Percentiles rank a stretch among this genome's conserved stretches.
phyloP scores from a whole-genome alignment of 2,113 vertebrate species.

The Pleuronectes platessa region DNA sequence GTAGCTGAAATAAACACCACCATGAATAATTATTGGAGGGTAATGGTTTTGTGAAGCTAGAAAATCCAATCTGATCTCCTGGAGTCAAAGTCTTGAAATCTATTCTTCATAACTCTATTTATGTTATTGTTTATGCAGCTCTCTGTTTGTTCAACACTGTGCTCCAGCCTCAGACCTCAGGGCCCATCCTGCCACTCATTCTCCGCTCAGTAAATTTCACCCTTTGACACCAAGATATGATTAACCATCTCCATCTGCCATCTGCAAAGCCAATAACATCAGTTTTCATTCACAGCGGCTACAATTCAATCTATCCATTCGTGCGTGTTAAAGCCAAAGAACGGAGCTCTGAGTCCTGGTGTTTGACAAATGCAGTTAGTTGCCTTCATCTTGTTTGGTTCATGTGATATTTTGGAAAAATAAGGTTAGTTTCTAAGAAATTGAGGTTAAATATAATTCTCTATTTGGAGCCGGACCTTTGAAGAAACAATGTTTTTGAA shows the following conservation, averaged over 20 bases:
- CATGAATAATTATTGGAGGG: not conserved
- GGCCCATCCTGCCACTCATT: not conserved
- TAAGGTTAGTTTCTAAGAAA: not conserved
- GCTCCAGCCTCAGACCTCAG: not conserved
- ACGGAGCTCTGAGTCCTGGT: not conserved
- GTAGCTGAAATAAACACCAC: constrained; percentile 6
- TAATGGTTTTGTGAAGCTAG: not conserved
- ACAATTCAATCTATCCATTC: constrained; percentile 13
- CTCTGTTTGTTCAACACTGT: not conserved
- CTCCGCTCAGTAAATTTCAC: not conserved
- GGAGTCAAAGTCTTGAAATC: no score
- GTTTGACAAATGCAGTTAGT: constrained; percentile 16
- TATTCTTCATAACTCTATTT: no score
- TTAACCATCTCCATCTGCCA: not conserved
- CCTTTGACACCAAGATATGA: not conserved
- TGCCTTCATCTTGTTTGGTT: not conserved
- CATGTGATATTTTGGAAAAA: constrained; percentile 14
- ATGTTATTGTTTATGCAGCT: not conserved
- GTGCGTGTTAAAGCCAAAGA: constrained; percentile 13
- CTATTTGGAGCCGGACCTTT: not conserved
- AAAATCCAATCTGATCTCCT: not conserved
- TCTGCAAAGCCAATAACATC: not conserved
- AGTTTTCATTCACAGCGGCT: constrained; percentile 1
- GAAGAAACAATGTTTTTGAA: constrained; percentile 22
- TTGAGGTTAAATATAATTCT: constrained; percentile 11